Evolutionary conservation across 1,140 invertebrate species (phyloP), one percentile per base, ranked within the genome.

Genomic region (Plectrocnemia conspersa): DNA sequence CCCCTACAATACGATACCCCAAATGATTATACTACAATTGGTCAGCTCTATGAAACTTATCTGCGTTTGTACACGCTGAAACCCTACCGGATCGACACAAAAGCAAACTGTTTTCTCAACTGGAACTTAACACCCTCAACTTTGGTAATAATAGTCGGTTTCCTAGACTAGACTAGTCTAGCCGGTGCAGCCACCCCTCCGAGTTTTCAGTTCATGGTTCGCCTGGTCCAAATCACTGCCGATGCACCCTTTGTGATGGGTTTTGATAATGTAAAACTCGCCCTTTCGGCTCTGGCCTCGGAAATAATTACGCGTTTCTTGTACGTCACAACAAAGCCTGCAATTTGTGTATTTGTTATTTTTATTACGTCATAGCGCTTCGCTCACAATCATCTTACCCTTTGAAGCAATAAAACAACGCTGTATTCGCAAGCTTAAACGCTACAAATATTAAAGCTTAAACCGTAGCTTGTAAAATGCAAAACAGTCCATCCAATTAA

Each of bases 211-310:
- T 50, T 59, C 54, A 61, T 54, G 59, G 40, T 61, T 53, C 54
- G 45, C 35, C 50, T 22, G 54, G 36, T 25, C 27, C 50, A 52
- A 61, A 61, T 61, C 59, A 61, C 59, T 57, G 54, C 59, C 54
- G 59, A 61, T 61, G 59, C 59, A 57, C 54, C 59, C 59, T 61
- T 61, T 61, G 59, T 61, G 46, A 47, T 40, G 55, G 41, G 59
- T 61, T 61, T 61, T 61, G 59, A 61, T 61, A 61, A 54, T n/a
- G n/a, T n/a, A 52, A 52, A 50, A 15, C 36, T 33, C 24, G 2
- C 44, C 53, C 33, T n/a, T 61, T 57, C 59, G 57, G 59, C 57
- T 61, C 57, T 61, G 54, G 42, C 54, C 57, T 61, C 59, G 59
- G 59, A 61, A 61, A 61, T 61, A 61, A 61, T 61, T 61, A 61